These are phyloP conservation scores for Sitta europaea DNA, from an alignment of 2,113 vertebrate genomes.

Conservation along the genomic window DNA sequence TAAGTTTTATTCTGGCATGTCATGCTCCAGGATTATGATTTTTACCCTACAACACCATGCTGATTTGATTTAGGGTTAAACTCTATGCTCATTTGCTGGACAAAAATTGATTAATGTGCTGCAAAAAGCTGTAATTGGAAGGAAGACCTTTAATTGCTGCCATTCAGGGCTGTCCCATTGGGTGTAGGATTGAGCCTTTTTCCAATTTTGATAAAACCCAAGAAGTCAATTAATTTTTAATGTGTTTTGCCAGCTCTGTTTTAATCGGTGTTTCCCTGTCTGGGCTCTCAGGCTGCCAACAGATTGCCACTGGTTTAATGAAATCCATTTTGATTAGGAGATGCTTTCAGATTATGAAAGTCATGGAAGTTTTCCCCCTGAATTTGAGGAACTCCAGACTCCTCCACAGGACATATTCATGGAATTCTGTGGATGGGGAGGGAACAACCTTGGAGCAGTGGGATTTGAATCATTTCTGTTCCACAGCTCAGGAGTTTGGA, in stretches of 20 bases:
- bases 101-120: slow-evolving; percentile 1
- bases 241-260: not conserved
- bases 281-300: not conserved
- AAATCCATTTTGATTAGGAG: not conserved
- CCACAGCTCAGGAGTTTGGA: not conserved
- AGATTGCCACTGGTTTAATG: not conserved
- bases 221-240: not conserved
- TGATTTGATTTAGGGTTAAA: not conserved
- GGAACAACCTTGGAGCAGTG: not conserved
- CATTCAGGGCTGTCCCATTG: not conserved
- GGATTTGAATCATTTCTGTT: not conserved
- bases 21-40: not conserved
- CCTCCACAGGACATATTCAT: fast-evolving
- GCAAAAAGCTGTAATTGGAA: not conserved
- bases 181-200: not conserved
- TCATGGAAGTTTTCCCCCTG: not conserved
- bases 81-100: not conserved
- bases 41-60: not conserved
- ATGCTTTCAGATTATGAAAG: not conserved
- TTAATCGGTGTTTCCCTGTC: not conserved
- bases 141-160: not conserved
- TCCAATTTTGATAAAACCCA: not conserved
- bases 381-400: not conserved
- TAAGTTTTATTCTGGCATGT: not conserved
- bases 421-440: not conserved